A percentile compares a stretch with the other conserved stretches of the same genome.
phyloP scores from a whole-genome alignment of 2,797 vertebrate species.

The Pseudocheirus occidentalis region DNA sequence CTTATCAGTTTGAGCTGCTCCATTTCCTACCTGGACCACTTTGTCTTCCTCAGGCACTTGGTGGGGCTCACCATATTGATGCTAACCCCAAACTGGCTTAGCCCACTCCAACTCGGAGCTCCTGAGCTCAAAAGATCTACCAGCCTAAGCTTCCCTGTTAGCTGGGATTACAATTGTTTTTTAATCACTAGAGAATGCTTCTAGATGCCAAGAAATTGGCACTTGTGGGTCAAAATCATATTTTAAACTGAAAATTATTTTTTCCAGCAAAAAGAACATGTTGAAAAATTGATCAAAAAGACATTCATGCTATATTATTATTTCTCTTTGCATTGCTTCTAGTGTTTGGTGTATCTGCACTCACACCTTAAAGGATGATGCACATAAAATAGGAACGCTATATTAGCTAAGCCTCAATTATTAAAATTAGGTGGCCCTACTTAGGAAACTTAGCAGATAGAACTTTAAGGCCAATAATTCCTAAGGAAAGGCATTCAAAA shows the following conservation, averaged over 20 bases:
- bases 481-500: conserved; percentile 52
- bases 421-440: background rate
- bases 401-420: background rate
- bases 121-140: background rate
- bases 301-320: background rate
- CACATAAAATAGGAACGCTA: background rate
- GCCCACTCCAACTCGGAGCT: background rate
- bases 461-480: background rate
- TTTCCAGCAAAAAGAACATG: background rate
- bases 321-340: background rate
- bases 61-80: background rate
- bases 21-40: background rate
- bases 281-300: background rate
- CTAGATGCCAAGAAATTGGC: background rate
- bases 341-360: background rate
- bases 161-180: background rate
- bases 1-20: background rate
- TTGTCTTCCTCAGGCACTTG: background rate
- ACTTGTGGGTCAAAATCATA: background rate
- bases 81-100: background rate
- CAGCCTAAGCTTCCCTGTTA: background rate
- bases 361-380: background rate
- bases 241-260: background rate
- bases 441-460: background rate
- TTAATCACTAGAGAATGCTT: background rate